Conservation (phyloP, 2,797 vertebrate species). For the Arnoldichthys spilopterus region DNA sequence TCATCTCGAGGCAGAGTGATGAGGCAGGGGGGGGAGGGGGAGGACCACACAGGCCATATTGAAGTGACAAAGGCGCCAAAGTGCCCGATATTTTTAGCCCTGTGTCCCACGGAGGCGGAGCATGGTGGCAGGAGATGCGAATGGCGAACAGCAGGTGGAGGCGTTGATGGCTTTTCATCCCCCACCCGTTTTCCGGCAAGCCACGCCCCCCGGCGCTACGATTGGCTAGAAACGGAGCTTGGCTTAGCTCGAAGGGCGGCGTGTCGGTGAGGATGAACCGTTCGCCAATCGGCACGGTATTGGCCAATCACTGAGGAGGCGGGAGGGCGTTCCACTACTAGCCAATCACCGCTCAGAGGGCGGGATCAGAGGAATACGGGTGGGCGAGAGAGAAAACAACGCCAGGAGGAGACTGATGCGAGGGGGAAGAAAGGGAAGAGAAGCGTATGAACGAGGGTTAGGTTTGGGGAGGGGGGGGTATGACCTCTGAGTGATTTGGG, state of each 20-base stretch:
- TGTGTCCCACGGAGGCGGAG: slow-evolving; percentile 55
- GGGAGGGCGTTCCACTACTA: background rate
- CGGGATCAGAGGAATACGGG: background rate
- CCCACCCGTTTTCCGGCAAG: background rate
- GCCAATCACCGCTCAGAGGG: background rate
- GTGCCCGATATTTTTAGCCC: slow-evolving; percentile 44
- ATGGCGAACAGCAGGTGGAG: slow-evolving; percentile 55
- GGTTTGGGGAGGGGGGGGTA: too few species aligned
- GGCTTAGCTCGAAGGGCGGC: background rate
- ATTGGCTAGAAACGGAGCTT: background rate
- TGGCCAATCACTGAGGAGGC: background rate
- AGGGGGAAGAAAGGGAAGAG: slow-evolving; percentile 8
- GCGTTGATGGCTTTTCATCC: too few species aligned
- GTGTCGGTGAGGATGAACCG: too few species aligned
- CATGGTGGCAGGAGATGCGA: slow-evolving; percentile 52
- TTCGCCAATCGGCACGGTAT: too few species aligned
- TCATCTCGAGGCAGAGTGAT: background rate
- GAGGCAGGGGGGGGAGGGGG: too few species aligned
- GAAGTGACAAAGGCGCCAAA: slow-evolving; percentile 32
- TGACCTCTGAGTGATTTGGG: background rate
- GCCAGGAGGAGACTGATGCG: slow-evolving; percentile 41
- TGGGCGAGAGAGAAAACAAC: background rate
- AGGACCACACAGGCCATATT: too few species aligned
- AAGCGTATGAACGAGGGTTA: slow-evolving; percentile 7
- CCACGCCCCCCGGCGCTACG: background rate